phyloP scores from a whole-genome alignment of 1,140 invertebrate species.

The Zaprionus ornatus region DNA sequence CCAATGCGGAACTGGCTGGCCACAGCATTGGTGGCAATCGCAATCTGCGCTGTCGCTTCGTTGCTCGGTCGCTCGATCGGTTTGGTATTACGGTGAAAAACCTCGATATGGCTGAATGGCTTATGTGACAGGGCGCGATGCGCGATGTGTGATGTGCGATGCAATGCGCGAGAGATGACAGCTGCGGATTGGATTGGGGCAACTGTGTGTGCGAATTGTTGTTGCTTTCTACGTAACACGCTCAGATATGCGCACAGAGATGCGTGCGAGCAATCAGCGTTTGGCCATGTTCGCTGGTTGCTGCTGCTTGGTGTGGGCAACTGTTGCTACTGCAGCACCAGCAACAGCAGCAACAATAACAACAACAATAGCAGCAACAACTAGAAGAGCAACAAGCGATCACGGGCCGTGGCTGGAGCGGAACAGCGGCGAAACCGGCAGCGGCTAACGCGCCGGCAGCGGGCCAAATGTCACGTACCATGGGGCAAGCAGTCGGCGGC shows the following conservation, averaged over 20 bases:
- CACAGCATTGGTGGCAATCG: conserved; percentile 42
- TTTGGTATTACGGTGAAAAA: conserved; percentile 39
- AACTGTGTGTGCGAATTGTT: conserved; percentile 15
- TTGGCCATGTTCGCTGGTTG: conserved; percentile 62
- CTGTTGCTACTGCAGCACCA: not conserved
- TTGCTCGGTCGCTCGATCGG: conserved; percentile 26
- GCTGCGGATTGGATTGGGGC: conserved; percentile 46
- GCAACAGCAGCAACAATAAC: conserved; percentile 16
- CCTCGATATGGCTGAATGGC: conserved; percentile 56
- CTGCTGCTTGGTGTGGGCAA: conserved; percentile 56
- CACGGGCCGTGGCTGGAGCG: conserved; percentile 33
- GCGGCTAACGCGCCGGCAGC: conserved; percentile 29
- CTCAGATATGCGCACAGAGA: conserved; percentile 65
- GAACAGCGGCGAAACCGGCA: conserved; percentile 53
- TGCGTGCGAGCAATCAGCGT: conserved; percentile 71
- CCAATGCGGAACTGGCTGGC: conserved; percentile 67
- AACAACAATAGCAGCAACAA: conserved; percentile 21
- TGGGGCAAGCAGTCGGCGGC: conserved; percentile 29
- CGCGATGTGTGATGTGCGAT: conserved; percentile 10
- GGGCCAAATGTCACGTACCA: conserved; percentile 77
- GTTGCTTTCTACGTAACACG: conserved; percentile 66
- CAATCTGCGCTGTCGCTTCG: conserved; percentile 43
- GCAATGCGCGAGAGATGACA: conserved; percentile 51
- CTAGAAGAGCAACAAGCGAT: not conserved
- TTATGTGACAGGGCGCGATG: conserved; percentile 52